A percentile compares a stretch with the other conserved stretches of the same genome.
phyloP scores from a whole-genome alignment of 2,888 invertebrate genomes.

The Caenorhabditis sp. region DNA sequence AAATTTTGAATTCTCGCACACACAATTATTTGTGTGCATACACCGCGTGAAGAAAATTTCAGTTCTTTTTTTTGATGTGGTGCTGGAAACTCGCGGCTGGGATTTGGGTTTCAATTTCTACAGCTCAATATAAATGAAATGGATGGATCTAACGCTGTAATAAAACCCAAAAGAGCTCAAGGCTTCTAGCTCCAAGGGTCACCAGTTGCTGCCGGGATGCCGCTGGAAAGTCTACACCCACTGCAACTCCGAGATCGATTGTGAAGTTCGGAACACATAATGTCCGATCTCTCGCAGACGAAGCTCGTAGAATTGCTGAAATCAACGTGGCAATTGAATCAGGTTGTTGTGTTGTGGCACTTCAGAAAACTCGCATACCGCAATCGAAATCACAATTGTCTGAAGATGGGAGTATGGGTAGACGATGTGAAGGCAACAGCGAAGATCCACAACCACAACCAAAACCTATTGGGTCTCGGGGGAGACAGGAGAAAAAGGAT shows the following conservation, averaged over 20 bases:
- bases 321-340: neutral
- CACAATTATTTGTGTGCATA: too few relatives aligned
- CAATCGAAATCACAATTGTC: neutral
- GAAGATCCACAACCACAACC: neutral
- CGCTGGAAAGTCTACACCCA: neutral
- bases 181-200: too few relatives aligned
- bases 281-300: neutral
- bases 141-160: neutral
- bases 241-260: neutral
- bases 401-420: neutral
- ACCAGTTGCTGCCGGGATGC: neutral
- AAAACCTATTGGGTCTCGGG: neutral
- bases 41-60: too few relatives aligned
- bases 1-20: too few relatives aligned
- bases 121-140: neutral
- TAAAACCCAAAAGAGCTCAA: neutral
- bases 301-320: neutral
- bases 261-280: neutral
- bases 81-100: neutral
- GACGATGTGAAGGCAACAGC: neutral
- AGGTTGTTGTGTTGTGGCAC: neutral
- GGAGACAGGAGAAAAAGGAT: neutral
- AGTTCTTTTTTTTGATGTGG: too few relatives aligned
- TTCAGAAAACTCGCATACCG: neutral
- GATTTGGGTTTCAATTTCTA: neutral